phyloP scores from a whole-genome alignment of 1,140 invertebrate species.

The Popillia japonica region DNA sequence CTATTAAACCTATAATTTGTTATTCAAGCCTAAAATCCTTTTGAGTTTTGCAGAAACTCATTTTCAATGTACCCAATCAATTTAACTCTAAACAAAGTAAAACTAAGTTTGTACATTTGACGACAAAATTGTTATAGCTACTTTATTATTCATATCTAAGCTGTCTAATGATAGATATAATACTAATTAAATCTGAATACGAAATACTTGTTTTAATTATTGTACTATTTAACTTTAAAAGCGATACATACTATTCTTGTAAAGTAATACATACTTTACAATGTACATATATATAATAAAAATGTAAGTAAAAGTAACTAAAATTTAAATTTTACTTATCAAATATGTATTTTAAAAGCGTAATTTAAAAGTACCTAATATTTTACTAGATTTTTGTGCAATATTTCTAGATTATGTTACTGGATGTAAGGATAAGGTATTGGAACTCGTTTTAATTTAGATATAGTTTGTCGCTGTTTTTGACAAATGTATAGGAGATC shows the following conservation, averaged over 20 bases:
- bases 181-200: too few relatives aligned
- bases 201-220: neutral
- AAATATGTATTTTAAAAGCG: neutral
- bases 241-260: neutral
- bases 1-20: too few relatives aligned
- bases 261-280: neutral
- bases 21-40: too few relatives aligned
- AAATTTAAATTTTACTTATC: neutral
- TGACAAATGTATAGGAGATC: slow-evolving; percentile 10
- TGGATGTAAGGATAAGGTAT: neutral
- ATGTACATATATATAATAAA: slow-evolving; percentile 12
- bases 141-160: too few relatives aligned
- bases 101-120: too few relatives aligned
- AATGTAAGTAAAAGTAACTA: neutral
- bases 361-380: slow-evolving; percentile 3
- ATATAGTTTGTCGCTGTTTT: neutral
- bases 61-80: too few relatives aligned
- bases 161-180: too few relatives aligned
- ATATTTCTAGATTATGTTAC: neutral
- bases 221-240: neutral
- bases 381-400: neutral
- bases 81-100: too few relatives aligned
- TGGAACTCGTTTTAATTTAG: neutral
- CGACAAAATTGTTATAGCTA: too few relatives aligned
- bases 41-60: too few relatives aligned